phyloP scores from a whole-genome alignment of 2,113 vertebrate species.

The Cinclus cinclus region DNA sequence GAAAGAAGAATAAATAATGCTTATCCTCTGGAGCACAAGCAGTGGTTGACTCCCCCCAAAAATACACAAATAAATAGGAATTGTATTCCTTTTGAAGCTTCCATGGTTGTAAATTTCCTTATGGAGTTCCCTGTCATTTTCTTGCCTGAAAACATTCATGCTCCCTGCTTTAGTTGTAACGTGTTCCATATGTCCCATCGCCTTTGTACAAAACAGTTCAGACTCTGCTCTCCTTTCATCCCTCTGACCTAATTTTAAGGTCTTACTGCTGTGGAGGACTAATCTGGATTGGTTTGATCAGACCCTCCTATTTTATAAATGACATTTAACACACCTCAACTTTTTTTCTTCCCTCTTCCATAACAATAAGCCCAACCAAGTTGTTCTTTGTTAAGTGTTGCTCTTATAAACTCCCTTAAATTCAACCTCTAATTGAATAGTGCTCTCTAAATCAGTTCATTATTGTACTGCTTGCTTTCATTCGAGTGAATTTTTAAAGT shows the following conservation, averaged over 20 bases:
- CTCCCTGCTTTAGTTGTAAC: slow-evolving; percentile 66
- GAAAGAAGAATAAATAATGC: not conserved
- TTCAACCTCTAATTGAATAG: slow-evolving; percentile 39
- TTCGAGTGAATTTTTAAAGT: slow-evolving; percentile 36
- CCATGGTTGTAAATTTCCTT: slow-evolving; percentile 66
- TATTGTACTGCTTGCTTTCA: slow-evolving; percentile 34
- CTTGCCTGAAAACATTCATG: slow-evolving; percentile 40
- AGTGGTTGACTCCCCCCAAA: not conserved
- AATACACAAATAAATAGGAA: not conserved
- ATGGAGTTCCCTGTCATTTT: slow-evolving; percentile 27
- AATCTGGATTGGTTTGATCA: slow-evolving; percentile 25
- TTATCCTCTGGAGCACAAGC: not conserved
- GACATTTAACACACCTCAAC: slow-evolving; percentile 22
- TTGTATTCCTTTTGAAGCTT: slow-evolving; percentile 60
- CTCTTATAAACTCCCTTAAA: slow-evolving; percentile 36
- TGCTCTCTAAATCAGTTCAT: slow-evolving; percentile 24
- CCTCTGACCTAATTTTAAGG: slow-evolving; percentile 16
- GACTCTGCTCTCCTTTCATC: slow-evolving; percentile 24
- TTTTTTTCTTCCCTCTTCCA: not conserved
- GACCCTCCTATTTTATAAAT: not conserved
- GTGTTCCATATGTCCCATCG: slow-evolving; percentile 71
- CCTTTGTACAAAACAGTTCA: slow-evolving; percentile 10
- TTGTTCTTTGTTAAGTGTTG: slow-evolving; percentile 12
- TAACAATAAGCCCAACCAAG: not conserved
- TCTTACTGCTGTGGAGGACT: not conserved